Evolutionary conservation across 2,888 invertebrate genomes (phyloP).

Genomic region (Diogma glabrata): DNA sequence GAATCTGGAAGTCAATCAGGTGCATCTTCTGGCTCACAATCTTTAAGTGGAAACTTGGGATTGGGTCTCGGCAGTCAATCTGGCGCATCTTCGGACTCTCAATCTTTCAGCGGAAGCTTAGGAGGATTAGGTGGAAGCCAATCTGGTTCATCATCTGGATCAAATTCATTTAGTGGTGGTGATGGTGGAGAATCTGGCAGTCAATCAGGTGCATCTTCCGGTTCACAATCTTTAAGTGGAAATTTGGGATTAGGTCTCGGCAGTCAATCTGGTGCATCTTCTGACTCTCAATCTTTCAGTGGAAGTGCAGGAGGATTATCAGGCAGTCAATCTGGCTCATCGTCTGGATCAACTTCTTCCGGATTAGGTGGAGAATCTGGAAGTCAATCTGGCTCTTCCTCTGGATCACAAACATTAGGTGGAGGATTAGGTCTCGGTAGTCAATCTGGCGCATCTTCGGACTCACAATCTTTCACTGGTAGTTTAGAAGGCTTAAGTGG

Average conservation of each 20-base stretch:
- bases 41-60: slow-evolving; percentile 1
- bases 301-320: background rate
- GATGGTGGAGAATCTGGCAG: background rate
- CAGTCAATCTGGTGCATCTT: background rate
- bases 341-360: background rate
- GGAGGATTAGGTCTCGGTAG: background rate
- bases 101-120: background rate
- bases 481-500: background rate
- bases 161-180: background rate
- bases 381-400: background rate
- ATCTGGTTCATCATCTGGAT: background rate
- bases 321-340: background rate
- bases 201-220: background rate
- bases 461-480: background rate
- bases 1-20: background rate
- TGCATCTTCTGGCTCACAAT: background rate
- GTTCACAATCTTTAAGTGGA: background rate
- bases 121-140: background rate
- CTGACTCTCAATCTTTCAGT: slow-evolving; percentile 2
- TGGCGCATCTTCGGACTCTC: background rate
- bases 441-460: background rate
- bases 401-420: background rate
- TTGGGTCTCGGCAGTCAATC: background rate
- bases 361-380: background rate
- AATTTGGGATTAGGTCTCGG: slow-evolving; percentile 1